phyloP scores from a whole-genome alignment of 2,113 vertebrate species.

The Astur gentilis region DNA sequence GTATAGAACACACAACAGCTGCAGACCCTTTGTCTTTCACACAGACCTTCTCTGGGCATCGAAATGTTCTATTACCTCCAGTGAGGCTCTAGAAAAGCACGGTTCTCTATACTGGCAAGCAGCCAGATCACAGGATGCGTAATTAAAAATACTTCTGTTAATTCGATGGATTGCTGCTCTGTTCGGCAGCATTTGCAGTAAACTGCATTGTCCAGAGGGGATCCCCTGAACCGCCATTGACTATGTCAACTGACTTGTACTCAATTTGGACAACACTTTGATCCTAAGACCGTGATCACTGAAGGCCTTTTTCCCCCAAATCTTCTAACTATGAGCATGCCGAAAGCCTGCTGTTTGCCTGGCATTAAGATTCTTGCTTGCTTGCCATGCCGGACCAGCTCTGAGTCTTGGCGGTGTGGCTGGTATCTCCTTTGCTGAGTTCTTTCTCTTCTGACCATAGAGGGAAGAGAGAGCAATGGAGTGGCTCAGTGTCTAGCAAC shows the following conservation, averaged over 20 bases:
- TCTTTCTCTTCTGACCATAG: neutral
- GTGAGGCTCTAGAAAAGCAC: neutral
- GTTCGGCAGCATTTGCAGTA: neutral
- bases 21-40: neutral
- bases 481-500: neutral
- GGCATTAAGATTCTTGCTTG: neutral
- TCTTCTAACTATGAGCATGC: neutral
- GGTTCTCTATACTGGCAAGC: neutral
- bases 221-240: neutral
- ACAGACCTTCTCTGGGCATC: neutral
- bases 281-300: neutral
- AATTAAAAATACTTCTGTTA: neutral
- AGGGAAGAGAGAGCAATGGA: neutral
- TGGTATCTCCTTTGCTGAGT: neutral
- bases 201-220: neutral
- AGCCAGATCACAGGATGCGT: neutral
- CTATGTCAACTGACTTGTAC: neutral
- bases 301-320: neutral
- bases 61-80: neutral
- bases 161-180: neutral
- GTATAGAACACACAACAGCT: neutral
- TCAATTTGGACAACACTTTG: neutral
- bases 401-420: neutral
- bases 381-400: neutral
- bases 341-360: neutral